Evolutionary conservation across 2,797 vertebrate species (phyloP), one percentile per base, ranked within the genome.

Genomic region (Peromyscus eremicus): DNA sequence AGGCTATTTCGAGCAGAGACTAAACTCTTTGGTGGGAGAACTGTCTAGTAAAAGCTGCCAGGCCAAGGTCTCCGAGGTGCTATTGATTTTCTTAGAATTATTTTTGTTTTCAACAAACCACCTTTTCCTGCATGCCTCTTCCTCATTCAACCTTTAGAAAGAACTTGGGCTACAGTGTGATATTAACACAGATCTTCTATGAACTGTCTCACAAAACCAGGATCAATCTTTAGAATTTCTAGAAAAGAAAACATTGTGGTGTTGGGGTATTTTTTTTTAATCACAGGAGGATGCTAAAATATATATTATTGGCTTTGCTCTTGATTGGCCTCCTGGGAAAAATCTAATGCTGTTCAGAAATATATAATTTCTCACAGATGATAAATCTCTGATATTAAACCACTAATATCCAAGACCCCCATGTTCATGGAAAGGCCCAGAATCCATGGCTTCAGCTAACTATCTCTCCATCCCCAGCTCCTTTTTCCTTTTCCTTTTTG

Each of bases 71-170:
- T 94, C 79, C 84, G 71, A 46, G 82, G 75, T 3, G 0, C 6
- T 92, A 83, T 95, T 94, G 93, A 95, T 96, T 85, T 97, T 96
- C 77, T 92, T 92, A 90, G 94, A 94, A 76, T 97, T 34, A 85
- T 94, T 97, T 91, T 97, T 64, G 13, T 96, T 91, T 95, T 90
- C 94, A 90, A 52, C 93, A 94, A 90, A 66, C 93, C 79, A 49
- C 81, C 76, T 81, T 94, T 96, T 93, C 77, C 92, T 95, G 73
- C 52, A 86, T 76, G 77, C n/a, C 94, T 94, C 95, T 88, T 73
- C 55, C 66, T 89, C n/a, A 49, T 79, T 92, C 57, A 79, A 37
- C 11, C 85, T 84, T 94, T 86, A 66, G 71, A 96, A 96, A 96
- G 46, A 57, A 92, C 85, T 92, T 77, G 73, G 49, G 82, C 77